Percentiles rank a stretch among this genome's conserved stretches.
These are phyloP conservation scores for Tetragonisca angustula DNA, from an alignment of 2,888 invertebrate genomes.

Conservation along the genomic window DNA sequence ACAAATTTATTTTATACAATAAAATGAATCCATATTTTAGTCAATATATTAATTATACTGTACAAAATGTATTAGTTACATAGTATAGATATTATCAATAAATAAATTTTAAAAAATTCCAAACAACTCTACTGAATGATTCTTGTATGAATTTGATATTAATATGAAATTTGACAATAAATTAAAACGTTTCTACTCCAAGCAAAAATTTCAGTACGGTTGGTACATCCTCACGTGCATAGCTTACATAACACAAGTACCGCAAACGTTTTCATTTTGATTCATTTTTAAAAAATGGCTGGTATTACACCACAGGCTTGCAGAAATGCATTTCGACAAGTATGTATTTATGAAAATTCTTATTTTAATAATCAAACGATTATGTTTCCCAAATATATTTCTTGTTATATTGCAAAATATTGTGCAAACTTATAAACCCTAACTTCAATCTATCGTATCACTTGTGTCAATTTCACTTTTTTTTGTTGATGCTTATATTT, in stretches of 20 bases:
- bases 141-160: not conserved
- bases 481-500: slow-evolving; percentile 16
- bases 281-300: slow-evolving; percentile 73
- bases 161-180: slow-evolving; percentile 9
- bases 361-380: not conserved
- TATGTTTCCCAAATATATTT: not conserved
- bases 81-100: not conserved
- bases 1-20: not conserved
- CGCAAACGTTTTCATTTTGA: slow-evolving; percentile 49
- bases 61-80: not conserved
- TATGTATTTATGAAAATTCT: slow-evolving; percentile 57
- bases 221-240: slow-evolving; percentile 54
- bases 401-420: slow-evolving; percentile 19
- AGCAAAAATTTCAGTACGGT: slow-evolving; percentile 14
- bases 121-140: not conserved
- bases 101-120: not conserved
- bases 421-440: slow-evolving; percentile 33
- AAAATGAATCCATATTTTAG: slow-evolving; percentile 2
- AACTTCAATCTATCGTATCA: slow-evolving; percentile 12
- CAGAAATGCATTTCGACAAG: slow-evolving; percentile 78
- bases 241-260: slow-evolving; percentile 62
- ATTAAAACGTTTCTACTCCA: not conserved
- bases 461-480: slow-evolving; percentile 44
- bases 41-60: not conserved
- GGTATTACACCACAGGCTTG: slow-evolving; percentile 77